Conservation (phyloP, 2,888 invertebrate species). For the Phengaris arion region DNA sequence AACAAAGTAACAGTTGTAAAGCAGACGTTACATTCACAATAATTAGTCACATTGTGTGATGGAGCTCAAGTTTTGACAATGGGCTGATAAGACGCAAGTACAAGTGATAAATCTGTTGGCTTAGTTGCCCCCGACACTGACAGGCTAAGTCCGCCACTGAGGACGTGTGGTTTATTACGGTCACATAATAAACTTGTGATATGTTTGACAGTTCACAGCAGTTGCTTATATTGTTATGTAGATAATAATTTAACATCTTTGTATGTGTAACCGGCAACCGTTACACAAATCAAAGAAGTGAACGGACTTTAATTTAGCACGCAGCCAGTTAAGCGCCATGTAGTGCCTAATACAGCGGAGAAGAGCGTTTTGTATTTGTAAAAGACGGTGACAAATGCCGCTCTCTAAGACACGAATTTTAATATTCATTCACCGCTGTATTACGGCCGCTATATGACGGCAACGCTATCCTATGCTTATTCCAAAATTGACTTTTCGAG, state of each 20-base stretch:
- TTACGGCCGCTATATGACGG: too few species aligned
- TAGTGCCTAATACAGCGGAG: too few species aligned
- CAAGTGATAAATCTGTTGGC: constrained; percentile 2
- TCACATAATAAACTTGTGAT: constrained; percentile 17
- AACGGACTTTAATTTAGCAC: too few species aligned
- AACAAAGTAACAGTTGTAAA: constrained; percentile 2
- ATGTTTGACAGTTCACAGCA: constrained; percentile 3
- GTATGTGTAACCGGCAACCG: too few species aligned
- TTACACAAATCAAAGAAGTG: too few species aligned
- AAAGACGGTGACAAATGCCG: too few species aligned
- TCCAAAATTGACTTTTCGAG: too few species aligned
- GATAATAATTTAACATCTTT: not conserved
- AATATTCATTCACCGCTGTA: too few species aligned
- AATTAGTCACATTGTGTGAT: not conserved
- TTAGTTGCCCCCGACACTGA: constrained; percentile 13
- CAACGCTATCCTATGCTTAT: too few species aligned
- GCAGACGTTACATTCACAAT: not conserved
- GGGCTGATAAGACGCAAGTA: constrained; percentile 17
- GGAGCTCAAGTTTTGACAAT: constrained; percentile 15
- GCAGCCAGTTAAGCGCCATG: too few species aligned
- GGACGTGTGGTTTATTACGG: constrained; percentile 16
- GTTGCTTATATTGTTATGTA: not conserved
- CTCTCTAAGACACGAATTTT: too few species aligned
- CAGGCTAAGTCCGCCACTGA: constrained; percentile 9
- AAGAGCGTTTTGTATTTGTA: too few species aligned